Conservation (phyloP, 1,140 invertebrate genomes). For the Heliconius hermathena region DNA sequence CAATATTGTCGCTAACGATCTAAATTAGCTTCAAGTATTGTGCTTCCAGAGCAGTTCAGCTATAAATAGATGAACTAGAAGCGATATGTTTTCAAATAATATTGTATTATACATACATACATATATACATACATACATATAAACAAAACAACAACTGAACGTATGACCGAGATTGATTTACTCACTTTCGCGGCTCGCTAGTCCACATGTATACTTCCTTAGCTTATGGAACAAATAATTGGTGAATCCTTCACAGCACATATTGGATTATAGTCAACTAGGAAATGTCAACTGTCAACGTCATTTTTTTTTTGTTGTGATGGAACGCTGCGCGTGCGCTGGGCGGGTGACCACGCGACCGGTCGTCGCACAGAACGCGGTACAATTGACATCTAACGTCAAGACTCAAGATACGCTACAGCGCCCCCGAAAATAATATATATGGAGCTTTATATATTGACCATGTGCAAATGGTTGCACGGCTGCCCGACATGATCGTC, state of each 20-base stretch:
- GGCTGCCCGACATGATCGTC: slow-evolving; percentile 48
- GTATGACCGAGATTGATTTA: slow-evolving; percentile 37
- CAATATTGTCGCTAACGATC: slow-evolving; percentile 43
- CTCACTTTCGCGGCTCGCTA: slow-evolving; percentile 74
- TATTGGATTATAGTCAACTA: slow-evolving; percentile 53
- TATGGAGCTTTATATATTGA: slow-evolving; percentile 51
- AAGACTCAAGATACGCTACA: slow-evolving; percentile 43
- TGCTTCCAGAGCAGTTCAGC: slow-evolving; percentile 44
- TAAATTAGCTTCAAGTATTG: slow-evolving; percentile 42
- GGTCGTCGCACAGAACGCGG: slow-evolving; percentile 65
- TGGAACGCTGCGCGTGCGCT: slow-evolving; percentile 53
- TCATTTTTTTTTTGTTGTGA: slow-evolving; percentile 56
- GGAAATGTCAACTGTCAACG: slow-evolving; percentile 57
- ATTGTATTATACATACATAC: slow-evolving; percentile 15
- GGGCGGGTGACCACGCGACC: slow-evolving; percentile 56
- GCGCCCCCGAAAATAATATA: slow-evolving; percentile 59
- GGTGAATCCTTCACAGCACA: slow-evolving; percentile 73
- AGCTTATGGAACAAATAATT: slow-evolving; percentile 74
- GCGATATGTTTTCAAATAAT: slow-evolving; percentile 29
- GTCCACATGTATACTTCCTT: slow-evolving; percentile 76
- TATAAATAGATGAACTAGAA: slow-evolving; percentile 47
- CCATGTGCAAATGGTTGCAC: slow-evolving; percentile 48
- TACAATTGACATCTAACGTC: slow-evolving; percentile 55
- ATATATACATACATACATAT: too few species aligned
- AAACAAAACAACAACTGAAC: neutral